phyloP scores from a whole-genome alignment of 2,113 vertebrate species.

The Oxyruncus cristatus region DNA sequence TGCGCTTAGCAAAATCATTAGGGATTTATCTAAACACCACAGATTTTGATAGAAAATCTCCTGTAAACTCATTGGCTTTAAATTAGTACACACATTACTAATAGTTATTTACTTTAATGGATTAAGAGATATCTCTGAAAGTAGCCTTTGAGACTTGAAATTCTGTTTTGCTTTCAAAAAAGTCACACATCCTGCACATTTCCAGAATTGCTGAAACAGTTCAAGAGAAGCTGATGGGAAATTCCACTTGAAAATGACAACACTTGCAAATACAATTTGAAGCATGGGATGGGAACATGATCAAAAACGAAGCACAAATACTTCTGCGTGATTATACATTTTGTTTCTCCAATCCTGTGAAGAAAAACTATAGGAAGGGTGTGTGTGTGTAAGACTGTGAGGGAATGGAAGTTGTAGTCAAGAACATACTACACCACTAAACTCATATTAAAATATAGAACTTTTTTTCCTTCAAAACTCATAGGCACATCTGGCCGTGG shows the following conservation, averaged over 20 bases:
- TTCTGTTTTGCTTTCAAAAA: neutral
- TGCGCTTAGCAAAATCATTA: neutral
- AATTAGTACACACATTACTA: neutral
- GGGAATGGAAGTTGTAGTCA: neutral
- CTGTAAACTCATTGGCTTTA: neutral
- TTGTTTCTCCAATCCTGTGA: neutral
- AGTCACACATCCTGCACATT: neutral
- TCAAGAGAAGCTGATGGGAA: slow-evolving; percentile 15
- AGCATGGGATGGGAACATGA: neutral
- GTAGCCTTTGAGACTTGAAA: neutral
- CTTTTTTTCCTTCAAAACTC: neutral
- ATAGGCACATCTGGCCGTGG: neutral
- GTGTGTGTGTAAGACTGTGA: neutral
- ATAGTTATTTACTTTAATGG: neutral
- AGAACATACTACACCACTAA: neutral
- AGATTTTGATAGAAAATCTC: neutral
- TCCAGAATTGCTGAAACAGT: neutral
- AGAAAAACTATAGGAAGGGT: neutral
- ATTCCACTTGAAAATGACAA: slow-evolving; percentile 38
- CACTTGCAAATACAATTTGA: neutral
- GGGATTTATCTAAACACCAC: neutral
- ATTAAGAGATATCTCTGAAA: neutral
- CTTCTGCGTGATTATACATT: neutral
- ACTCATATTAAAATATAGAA: neutral
- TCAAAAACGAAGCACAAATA: neutral